Base-by-base conservation (phyloP, 1,140 invertebrate species). In the Dendrolimus punctatus region DNA sequence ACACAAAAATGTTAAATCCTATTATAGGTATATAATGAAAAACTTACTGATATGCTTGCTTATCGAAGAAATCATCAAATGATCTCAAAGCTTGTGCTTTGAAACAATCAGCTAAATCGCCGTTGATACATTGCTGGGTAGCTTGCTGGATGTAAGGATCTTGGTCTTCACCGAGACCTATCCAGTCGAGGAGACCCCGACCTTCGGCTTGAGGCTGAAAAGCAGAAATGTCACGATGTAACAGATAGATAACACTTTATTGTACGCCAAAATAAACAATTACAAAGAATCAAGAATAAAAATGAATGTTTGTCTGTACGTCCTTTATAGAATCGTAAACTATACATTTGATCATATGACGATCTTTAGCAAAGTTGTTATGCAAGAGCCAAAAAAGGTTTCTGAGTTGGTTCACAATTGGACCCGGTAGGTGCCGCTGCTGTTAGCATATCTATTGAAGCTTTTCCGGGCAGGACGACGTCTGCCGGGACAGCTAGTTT, bases 91-190 rank as follows among this genome's bases (percentile, higher is more conserved):
- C 93, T 60, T 91, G 90, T 0, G 92, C 94, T 69, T 95, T 95
- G 66, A 95, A 95, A 70, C 93, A 95, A 66, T 95, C 93, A 2
- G 92, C 92, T 2, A 95, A 83, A 71, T 95, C 93, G 1, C 93
- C 93, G 57, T 89, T 91, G 42, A 94, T 71, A 64, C 93, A 95
- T 50, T 90, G 91, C 56, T 91, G 84, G 46, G 94, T 94, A 0
- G 91, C 88, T 65, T 89, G 90, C 9, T 92, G 90, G 57, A 94
- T 76, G 75, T 94, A 95, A 0, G 93, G 93, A 85, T 95, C 93
- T 5, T 91, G 89, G 53, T 94, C 89, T 47, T 91, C 91, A 5
- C 92, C 92, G 9, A 95, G 74, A 5, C 93, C 93, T 37, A 95
- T 90, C 89, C 92, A 93, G 71, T 94, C 92, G 23, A 95, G 80